These are phyloP conservation scores for Erebia ligea DNA, from an alignment of 2,888 invertebrate species.

Conservation along the genomic window DNA sequence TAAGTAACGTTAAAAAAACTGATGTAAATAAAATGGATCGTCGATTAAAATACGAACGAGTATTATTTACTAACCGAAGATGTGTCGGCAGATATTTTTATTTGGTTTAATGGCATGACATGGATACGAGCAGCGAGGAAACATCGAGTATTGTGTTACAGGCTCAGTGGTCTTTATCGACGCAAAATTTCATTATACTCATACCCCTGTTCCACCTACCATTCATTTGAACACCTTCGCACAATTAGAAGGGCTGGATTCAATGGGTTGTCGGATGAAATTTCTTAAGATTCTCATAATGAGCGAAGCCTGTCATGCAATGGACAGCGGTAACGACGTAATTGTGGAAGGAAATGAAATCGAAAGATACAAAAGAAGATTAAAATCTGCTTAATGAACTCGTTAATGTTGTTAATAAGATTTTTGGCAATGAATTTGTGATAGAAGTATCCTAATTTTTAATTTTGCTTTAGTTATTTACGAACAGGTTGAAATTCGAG, in stretches of 20 bases:
- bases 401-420: conserved; percentile 59
- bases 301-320: conserved; percentile 77
- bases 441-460: conserved; percentile 38
- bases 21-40: conserved; percentile 5
- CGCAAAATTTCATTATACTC: conserved; percentile 81
- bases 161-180: conserved; percentile 79
- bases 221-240: conserved; percentile 82
- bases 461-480: conserved; percentile 34
- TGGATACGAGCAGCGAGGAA: conserved; percentile 80
- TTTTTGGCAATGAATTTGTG: conserved; percentile 43
- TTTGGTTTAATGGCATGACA: conserved; percentile 76
- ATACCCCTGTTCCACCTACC: conserved; percentile 75
- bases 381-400: conserved; percentile 74
- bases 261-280: conserved; percentile 82
- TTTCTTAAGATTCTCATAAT: conserved; percentile 82
- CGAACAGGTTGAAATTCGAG: conserved; percentile 28
- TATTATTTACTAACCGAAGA: conserved; percentile 74
- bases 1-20: not conserved
- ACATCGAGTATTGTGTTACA: conserved; percentile 81
- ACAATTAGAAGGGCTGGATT: conserved; percentile 79
- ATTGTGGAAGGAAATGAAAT: conserved; percentile 77
- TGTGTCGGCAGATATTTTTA: conserved; percentile 79
- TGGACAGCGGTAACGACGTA: conserved; percentile 77
- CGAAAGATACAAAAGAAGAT: conserved; percentile 75
- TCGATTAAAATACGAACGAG: conserved; percentile 49